A percentile compares a stretch with the other conserved stretches of the same genome.
phyloP scores from a whole-genome alignment of 2,888 invertebrate species.

The Eupithecia exiguata region DNA sequence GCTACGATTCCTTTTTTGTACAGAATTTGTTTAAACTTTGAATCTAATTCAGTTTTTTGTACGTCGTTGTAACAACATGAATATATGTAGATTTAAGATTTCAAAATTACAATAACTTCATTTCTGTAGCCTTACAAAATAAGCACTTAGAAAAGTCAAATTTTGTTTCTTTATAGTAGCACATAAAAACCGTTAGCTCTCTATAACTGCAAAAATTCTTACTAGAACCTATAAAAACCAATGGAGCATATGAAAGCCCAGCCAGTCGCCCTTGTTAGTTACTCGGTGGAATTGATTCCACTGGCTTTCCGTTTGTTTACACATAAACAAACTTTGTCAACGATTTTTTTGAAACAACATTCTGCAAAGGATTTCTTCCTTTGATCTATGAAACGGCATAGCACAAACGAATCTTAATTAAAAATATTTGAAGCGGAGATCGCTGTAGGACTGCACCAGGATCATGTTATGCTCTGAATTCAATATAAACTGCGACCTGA shows the following conservation, averaged over 20 bases:
- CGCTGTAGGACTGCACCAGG: not conserved
- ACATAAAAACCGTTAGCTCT: not conserved
- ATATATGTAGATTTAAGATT: too few relatives aligned
- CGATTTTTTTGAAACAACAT: constrained; percentile 23
- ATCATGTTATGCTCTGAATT: not conserved
- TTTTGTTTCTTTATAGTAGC: too few relatives aligned
- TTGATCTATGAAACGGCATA: constrained; percentile 36
- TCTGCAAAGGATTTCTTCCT: constrained; percentile 34
- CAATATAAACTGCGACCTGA: not conserved
- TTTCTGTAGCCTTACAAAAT: too few relatives aligned
- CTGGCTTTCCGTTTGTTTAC: not conserved
- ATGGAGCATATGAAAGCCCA: not conserved
- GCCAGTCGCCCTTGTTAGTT: not conserved
- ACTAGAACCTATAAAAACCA: not conserved
- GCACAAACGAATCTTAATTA: constrained; percentile 8
- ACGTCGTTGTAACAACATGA: too few relatives aligned
- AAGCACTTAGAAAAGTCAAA: too few relatives aligned
- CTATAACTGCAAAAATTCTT: not conserved
- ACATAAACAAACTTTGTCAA: constrained; percentile 31
- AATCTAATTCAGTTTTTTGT: not conserved
- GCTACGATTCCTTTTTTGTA: not conserved
- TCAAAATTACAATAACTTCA: too few relatives aligned
- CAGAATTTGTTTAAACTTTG: not conserved
- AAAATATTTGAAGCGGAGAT: not conserved
- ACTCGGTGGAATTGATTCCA: constrained; percentile 7